phyloP scores from a whole-genome alignment of 1,140 invertebrate genomes.

The Acyrthosiphon pisum region DNA sequence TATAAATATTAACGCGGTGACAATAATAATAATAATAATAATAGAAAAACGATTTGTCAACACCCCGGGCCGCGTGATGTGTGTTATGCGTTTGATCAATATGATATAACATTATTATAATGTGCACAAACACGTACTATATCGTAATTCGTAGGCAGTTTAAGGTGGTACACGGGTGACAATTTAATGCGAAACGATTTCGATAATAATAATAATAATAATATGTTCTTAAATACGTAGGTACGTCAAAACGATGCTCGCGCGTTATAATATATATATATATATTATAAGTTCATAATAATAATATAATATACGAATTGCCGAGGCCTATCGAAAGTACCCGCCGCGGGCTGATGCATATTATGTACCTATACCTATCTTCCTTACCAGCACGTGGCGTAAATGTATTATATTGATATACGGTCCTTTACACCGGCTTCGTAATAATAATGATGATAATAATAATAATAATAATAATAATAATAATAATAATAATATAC shows the following conservation, averaged over 20 bases:
- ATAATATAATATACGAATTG: neutral
- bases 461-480: too few species aligned
- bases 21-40: neutral
- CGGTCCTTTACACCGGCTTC: neutral
- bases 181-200: conserved; percentile 13
- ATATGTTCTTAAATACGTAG: neutral
- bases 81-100: conserved; percentile 31
- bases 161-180: neutral
- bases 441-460: neutral
- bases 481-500: neutral
- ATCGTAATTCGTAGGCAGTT: neutral
- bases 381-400: neutral
- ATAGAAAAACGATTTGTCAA: conserved; percentile 24
- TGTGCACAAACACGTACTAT: neutral
- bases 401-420: neutral
- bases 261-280: neutral
- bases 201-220: neutral
- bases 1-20: neutral
- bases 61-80: neutral
- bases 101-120: conserved; percentile 14
- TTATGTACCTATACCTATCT: too few species aligned
- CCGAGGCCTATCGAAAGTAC: neutral
- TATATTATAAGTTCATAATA: neutral
- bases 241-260: neutral
- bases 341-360: neutral